A percentile compares a stretch with the other conserved stretches of the same genome.
Conservation (phyloP, 1,140 invertebrate species). For the Mercenaria mercenaria region DNA sequence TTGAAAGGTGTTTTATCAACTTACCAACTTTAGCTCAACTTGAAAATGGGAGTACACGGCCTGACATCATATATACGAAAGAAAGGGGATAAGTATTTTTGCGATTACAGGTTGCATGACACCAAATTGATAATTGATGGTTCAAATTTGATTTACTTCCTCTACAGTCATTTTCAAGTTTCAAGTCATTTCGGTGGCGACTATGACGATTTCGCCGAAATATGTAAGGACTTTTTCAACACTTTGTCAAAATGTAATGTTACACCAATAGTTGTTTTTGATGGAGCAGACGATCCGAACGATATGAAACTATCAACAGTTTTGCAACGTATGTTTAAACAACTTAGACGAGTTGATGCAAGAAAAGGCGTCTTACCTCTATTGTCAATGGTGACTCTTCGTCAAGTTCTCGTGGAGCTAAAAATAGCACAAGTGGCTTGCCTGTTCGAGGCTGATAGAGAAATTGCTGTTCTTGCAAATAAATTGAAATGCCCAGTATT, state of each 20-base stretch:
- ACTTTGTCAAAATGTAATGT: conserved; percentile 91
- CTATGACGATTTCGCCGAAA: conserved; percentile 91
- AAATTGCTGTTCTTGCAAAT: conserved; percentile 92
- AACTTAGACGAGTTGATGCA: conserved; percentile 65
- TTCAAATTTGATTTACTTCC: conserved; percentile 90
- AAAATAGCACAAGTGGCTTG: conserved; percentile 90
- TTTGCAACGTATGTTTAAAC: conserved; percentile 71
- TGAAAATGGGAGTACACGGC: conserved; percentile 88
- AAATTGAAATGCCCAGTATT: conserved; percentile 93
- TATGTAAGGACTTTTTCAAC: conserved; percentile 90
- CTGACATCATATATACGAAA: conserved; percentile 89
- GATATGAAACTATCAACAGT: conserved; percentile 91
- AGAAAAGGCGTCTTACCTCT: conserved; percentile 81
- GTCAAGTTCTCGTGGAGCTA: conserved; percentile 89
- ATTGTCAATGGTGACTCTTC: conserved; percentile 91
- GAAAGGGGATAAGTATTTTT: conserved; percentile 87
- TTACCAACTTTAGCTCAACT: no score
- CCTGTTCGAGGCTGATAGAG: conserved; percentile 94
- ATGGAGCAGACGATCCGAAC: conserved; percentile 91
- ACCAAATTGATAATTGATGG: conserved; percentile 93
- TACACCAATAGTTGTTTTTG: conserved; percentile 92
- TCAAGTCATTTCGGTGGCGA: conserved; percentile 94
- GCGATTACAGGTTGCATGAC: conserved; percentile 90
- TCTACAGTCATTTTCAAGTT: conserved; percentile 90
- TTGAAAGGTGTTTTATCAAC: no score